Conservation (phyloP, 2,888 invertebrate genomes). For the Bruchidius siliquastri region DNA sequence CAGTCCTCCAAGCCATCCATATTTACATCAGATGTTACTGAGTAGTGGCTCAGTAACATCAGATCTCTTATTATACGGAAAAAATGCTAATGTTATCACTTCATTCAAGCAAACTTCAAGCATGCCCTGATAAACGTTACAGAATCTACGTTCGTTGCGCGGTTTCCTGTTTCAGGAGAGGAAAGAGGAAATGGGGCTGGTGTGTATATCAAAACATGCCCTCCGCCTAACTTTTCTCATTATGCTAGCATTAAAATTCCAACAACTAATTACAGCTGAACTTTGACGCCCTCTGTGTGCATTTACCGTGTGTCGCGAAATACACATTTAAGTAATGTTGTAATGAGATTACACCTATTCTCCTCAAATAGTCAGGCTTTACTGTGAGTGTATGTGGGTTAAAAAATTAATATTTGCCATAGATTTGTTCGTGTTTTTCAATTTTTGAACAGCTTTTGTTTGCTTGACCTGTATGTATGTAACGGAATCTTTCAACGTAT, state of each 20-base stretch:
- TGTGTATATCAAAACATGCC: not conserved
- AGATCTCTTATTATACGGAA: too few species aligned
- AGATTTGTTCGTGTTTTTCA: too few species aligned
- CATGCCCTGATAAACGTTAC: not conserved
- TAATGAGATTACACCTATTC: not conserved
- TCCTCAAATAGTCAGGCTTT: too few species aligned
- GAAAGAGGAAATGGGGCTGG: not conserved
- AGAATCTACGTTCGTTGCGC: not conserved
- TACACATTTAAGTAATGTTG: not conserved
- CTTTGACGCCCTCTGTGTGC: not conserved
- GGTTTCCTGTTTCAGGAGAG: not conserved
- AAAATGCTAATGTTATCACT: too few species aligned
- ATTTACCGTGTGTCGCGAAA: not conserved
- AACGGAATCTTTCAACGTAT: too few species aligned
- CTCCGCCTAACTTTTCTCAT: constrained; percentile 4
- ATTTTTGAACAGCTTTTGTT: too few species aligned
- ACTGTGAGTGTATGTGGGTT: too few species aligned
- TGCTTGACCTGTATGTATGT: too few species aligned
- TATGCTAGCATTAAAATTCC: constrained; percentile 3
- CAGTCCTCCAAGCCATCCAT: too few species aligned
- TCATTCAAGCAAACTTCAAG: not conserved
- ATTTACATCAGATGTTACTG: too few species aligned
- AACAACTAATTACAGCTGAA: not conserved
- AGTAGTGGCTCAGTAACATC: too few species aligned
- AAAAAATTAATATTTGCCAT: too few species aligned